Base-by-base conservation (phyloP, 2,888 invertebrate species). In the Hemistola chrysoprasaria region DNA sequence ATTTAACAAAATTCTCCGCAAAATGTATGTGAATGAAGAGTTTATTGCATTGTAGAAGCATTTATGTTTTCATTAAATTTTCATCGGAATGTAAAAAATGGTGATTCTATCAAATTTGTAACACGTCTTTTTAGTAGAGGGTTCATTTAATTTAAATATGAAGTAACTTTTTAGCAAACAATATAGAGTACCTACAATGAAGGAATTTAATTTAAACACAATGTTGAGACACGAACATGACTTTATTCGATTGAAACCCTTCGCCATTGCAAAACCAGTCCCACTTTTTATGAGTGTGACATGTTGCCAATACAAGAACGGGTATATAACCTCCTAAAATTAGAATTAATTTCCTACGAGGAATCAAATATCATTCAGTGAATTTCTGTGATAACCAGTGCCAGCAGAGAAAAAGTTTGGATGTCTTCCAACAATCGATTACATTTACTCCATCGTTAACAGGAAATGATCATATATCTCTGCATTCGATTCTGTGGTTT, bases 391-490 rank as follows among this genome's bases (percentile, higher is more conserved):
- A 78, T 79, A 76, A 72, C 74, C 62, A 69, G 75, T 75, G 78
- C 78, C 83, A 81, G 75, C 70, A 69, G 63, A 66, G 67, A 67
- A 74, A 72, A 75, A 78, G 71, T 55, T 77, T 87, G 87, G 87
- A 79, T 50, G 49, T 39, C 49, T 47, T 81, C 87, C 87, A 87
- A 78, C 71, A 77, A 85, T 84, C 83, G 79, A 84, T 85, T 85
- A 78, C 77, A 75, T 78, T 79, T 71, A 78, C 78, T 77, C 65
- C 64, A 71, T 63, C 65, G 72, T 70, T 71, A 74, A 77, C 73
- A 78, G 78, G 73, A 79, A 78, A 72, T 65, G 62, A 71, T 69
- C 67, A 65, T 70, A 73, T 74, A 71, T 68, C 64, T 69, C 50
- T 53, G 52, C 56, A 66, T 64, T 56, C 47, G 60, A 60, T 56